phyloP scores from a whole-genome alignment of 2,797 vertebrate species.

The Sebastiscus albofasciatus region DNA sequence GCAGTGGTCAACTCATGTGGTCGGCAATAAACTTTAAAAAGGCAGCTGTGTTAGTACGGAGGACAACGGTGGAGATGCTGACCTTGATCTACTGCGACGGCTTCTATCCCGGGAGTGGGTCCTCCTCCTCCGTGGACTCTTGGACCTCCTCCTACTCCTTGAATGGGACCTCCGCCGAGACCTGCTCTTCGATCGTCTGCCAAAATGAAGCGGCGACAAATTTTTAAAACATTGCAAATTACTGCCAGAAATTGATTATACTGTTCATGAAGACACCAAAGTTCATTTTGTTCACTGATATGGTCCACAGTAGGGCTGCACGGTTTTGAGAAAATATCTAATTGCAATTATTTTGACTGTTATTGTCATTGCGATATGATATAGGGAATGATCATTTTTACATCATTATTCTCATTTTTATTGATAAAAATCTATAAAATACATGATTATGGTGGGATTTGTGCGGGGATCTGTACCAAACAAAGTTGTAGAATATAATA shows the following conservation, averaged over 20 bases:
- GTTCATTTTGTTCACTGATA: background rate
- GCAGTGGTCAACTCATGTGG: background rate
- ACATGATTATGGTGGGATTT: too few species aligned
- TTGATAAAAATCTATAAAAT: too few species aligned
- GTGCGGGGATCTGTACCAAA: too few species aligned
- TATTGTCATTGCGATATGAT: too few species aligned
- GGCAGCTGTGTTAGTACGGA: background rate
- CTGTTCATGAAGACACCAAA: fast-evolving
- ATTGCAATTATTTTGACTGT: too few species aligned
- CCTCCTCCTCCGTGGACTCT: conserved; percentile 91
- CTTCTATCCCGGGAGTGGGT: conserved; percentile 91
- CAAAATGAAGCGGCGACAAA: background rate
- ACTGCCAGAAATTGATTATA: background rate
- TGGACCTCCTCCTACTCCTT: conserved; percentile 92
- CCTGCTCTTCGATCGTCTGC: conserved; percentile 93
- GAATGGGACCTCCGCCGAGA: conserved; percentile 94
- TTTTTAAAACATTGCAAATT: background rate
- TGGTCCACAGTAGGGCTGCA: background rate
- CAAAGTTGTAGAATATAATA: too few species aligned
- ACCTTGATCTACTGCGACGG: conserved; percentile 92
- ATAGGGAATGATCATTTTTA: too few species aligned
- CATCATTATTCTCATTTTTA: too few species aligned
- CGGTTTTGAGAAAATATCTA: too few species aligned
- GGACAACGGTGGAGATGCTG: background rate
- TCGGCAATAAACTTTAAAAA: background rate